Base-by-base conservation (phyloP, 2,888 invertebrate species). In the Lasioglossum lativentre region DNA sequence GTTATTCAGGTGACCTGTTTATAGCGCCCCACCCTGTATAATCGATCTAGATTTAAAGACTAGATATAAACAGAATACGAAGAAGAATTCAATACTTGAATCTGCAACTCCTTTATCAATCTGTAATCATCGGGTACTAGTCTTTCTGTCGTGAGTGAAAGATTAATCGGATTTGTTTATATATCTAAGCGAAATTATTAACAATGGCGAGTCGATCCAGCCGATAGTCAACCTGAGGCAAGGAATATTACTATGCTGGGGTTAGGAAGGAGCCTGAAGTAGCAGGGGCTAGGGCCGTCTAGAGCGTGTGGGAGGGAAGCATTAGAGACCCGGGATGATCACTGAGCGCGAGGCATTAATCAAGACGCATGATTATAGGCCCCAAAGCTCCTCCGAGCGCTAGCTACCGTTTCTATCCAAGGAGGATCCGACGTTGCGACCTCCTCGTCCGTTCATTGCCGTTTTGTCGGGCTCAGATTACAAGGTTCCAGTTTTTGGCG, bases 351-450 rank as follows among this genome's bases (percentile, higher is more conserved):
- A 91, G 90, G 92, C 93, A 94, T 94, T 95, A 95, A 95, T 95
- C 95, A 94, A 95, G 95, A 94, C 93, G 92, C 94, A 95, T 94
- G 95, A 95, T 95, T 95, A 95, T 94, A 95, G 95, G 93, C 93
- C 94, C 93, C 93, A 88, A 91, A 92, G 91, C 92, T 90, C 92
- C 91, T 91, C 87, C 89, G 87, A 88, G 90, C 89, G 85, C 88
- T 81, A 82, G 90, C 89, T 83, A 90, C 88, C 87, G 84, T 83
- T 84, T 80, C 86, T 80, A 89, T 89, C 88, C 87, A 82, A 90
- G 89, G 90, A 91, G 90, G 86, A 88, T 80, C 87, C 88, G 78
- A 86, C 89, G 80, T 84, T 86, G 88, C 83, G 86, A 90, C 89
- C 89, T 89, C 89, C 90, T 88, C 89, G 83, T 83, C 82, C 87